Evolutionary conservation across 2,888 invertebrate species (phyloP), one percentile per base, ranked within the genome.

Genomic region (Plemyria rubiginata): DNA sequence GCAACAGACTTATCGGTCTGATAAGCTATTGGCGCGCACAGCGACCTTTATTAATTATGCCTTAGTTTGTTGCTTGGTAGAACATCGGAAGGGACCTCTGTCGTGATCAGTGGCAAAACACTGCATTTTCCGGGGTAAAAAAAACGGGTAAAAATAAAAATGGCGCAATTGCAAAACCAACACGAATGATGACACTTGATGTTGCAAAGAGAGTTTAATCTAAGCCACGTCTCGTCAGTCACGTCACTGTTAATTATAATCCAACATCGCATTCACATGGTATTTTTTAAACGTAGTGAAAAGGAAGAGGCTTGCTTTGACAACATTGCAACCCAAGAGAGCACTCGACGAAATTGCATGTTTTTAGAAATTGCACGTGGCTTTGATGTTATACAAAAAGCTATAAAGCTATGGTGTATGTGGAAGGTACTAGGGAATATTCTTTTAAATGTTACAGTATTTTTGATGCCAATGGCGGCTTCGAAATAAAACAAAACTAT

Each of bases 261-360:
- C 77, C 77, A 50, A 64, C 62, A 67, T 70, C 65, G 71, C 70
- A 70, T 70, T 73, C 75, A 79, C 75, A 78, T 75, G 82, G 80
- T 79, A 80, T 76, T 79, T 82, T 82, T 76, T 82, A 81, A 86
- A 82, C 78, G 80, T 81, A 84, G 81, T 90, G 86, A 90, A 91
- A 87, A 88, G 90, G 90, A 91, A 88, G 89, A 88, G 85, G 75
- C 70, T 74, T 65, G 78, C 90, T 91, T 91, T 90, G 90, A 88
- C 81, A 82, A 38, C 45, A 48, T 82, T 81, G 78, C 80, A 78
- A 85, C 76, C 84, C 82, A 81, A 71, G 68, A 90, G 74, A 57
- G 71, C 66, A 65, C 72, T 72, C 53, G 49, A 48, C 50, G 55
- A 61, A 65, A 67, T 69, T 66, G 60, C 57, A 58, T 54, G 57